Evolutionary conservation across 64 coral and sea anemone species (phyloP).

Genomic region (Astreopora myriophthalma): DNA sequence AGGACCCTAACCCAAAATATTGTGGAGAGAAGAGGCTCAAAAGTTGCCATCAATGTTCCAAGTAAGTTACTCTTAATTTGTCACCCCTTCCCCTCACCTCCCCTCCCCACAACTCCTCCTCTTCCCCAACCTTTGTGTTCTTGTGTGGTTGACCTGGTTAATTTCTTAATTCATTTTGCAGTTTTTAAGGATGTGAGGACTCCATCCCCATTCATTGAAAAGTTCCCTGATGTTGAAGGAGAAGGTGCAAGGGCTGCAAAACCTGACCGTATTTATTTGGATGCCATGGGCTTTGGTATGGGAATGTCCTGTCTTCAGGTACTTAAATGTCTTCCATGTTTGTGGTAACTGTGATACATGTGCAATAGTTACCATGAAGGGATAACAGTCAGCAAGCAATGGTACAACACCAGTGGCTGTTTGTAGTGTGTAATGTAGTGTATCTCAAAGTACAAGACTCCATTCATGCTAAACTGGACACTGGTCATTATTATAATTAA

Average conservation of each 20-base stretch:
- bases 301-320: slow-evolving; percentile 95
- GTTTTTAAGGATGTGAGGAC: slow-evolving; percentile 98
- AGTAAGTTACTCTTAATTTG: slow-evolving; percentile 57
- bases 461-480: too few relatives aligned
- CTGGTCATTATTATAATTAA: too few relatives aligned
- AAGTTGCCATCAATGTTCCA: slow-evolving; percentile 98
- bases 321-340: not conserved
- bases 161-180: not conserved
- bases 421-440: too few relatives aligned
- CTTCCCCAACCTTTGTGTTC: too few relatives aligned
- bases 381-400: too few relatives aligned
- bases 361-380: too few relatives aligned
- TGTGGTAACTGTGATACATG: too few relatives aligned
- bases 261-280: slow-evolving; percentile 95
- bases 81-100: too few relatives aligned
- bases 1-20: slow-evolving; percentile 95
- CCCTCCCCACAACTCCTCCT: too few relatives aligned
- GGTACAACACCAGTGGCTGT: too few relatives aligned
- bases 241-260: slow-evolving; percentile 82
- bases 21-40: slow-evolving; percentile 89
- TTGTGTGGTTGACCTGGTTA: not conserved
- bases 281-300: slow-evolving; percentile 99
- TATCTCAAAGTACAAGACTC: too few relatives aligned
- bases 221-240: slow-evolving; percentile 85
- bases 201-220: slow-evolving; percentile 94